Evolutionary conservation across 2,797 vertebrate genomes (phyloP), one percentile per base, ranked within the genome.

Genomic region (Gallinago nigripennis): DNA sequence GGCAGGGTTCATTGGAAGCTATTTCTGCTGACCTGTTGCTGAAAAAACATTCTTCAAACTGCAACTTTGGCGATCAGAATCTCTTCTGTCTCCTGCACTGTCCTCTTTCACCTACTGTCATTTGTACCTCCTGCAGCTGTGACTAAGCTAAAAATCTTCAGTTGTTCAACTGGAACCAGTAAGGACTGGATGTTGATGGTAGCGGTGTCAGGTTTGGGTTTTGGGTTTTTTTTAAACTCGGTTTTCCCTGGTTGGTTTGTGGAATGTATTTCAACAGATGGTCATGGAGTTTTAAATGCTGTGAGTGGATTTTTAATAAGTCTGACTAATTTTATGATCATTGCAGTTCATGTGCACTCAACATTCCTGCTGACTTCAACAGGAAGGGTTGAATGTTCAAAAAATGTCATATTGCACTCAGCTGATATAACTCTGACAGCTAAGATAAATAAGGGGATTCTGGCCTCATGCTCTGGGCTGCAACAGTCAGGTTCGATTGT

Each of bases 261-360:
- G 57, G 66, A 94, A 94, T 88, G 64, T 85, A 76, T 95, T 92
- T 95, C 84, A 95, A 80, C 83, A 94, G 91, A 97, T 96, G 92
- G 94, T 86, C 95, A 92, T 94, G 88, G 76, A 93, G 86, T 94
- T 90, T 86, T 94, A 95, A 96, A 86, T 78, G 90, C 82, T 97
- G 95, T 86, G 83, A 84, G 91, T 94, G 80, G 82, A 94, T 97
- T 97, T 96, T 96, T 97, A 96, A 96, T 97, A 97, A 95, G 96
- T 93, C 93, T 96, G 93, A 77, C 94, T 96, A 94, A 97, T 96
- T 95, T 96, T 96, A 94, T 91, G 92, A 95, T 91, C 79, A 86
- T 48, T 95, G 84, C 76, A 88, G 92, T 92, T 95, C 61, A 91
- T 82, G 79, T 92, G 86, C 28, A 30, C n/a, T 87, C 83, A 82